phyloP scores from a whole-genome alignment of 2,888 invertebrate species.

The Cerceris rybyensis region DNA sequence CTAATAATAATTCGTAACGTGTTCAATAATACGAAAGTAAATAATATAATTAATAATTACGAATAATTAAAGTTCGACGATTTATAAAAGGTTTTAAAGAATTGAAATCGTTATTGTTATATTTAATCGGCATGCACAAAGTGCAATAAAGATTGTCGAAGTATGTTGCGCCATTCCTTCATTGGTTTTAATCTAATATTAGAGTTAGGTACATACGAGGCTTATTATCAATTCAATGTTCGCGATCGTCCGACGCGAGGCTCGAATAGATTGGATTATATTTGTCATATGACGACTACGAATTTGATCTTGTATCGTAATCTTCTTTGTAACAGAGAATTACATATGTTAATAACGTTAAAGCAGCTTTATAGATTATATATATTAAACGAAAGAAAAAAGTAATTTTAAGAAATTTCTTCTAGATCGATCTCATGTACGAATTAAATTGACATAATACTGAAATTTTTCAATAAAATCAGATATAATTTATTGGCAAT shows the following conservation, averaged over 20 bases:
- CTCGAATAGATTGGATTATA: constrained; percentile 64
- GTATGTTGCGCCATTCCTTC: constrained; percentile 37
- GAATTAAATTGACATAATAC: too few species aligned
- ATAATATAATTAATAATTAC: too few species aligned
- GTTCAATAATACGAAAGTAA: too few species aligned
- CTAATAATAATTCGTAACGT: too few species aligned
- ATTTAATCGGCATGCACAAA: constrained; percentile 1
- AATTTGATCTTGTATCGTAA: constrained; percentile 51
- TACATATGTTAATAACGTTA: neutral
- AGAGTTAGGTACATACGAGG: constrained; percentile 45
- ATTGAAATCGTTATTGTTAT: neutral
- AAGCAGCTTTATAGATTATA: too few species aligned
- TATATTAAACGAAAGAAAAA: too few species aligned
- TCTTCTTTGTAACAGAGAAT: constrained; percentile 31
- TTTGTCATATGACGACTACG: constrained; percentile 42
- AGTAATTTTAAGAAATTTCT: too few species aligned
- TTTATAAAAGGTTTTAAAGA: constrained; percentile 1
- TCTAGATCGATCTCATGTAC: too few species aligned
- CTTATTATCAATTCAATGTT: constrained; percentile 63
- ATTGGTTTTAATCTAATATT: constrained; percentile 62
- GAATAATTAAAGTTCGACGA: constrained; percentile 7
- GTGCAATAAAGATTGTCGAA: constrained; percentile 28
- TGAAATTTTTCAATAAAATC: too few species aligned
- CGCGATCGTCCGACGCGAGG: constrained; percentile 56
- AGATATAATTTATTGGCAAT: too few species aligned